Evolutionary conservation across 2,888 invertebrate species (phyloP).

Genomic region (Netelia fuscicornis): DNA sequence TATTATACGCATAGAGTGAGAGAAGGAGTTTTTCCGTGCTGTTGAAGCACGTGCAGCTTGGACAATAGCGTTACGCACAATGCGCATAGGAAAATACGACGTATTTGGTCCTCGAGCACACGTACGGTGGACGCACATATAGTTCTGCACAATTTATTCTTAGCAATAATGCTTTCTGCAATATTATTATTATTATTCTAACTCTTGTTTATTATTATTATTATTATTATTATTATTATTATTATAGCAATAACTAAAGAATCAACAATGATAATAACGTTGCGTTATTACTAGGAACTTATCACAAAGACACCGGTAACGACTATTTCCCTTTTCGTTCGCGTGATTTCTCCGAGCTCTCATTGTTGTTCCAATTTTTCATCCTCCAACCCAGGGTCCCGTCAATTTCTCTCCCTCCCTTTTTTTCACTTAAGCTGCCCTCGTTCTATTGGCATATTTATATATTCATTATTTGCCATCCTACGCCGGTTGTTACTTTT

Average conservation of each 20-base stretch:
- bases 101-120: slow-evolving; percentile 58
- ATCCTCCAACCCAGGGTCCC: not conserved
- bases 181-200: slow-evolving; percentile 6
- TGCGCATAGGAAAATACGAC: slow-evolving; percentile 54
- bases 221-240: not conserved
- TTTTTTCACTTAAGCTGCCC: slow-evolving; percentile 19
- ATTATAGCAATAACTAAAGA: not conserved
- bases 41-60: slow-evolving; percentile 57
- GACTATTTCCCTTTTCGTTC: slow-evolving; percentile 13
- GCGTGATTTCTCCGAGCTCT: not conserved
- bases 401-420: slow-evolving; percentile 15
- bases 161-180: slow-evolving; percentile 32
- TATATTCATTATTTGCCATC: slow-evolving; percentile 26
- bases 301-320: slow-evolving; percentile 22
- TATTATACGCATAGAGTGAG: slow-evolving; percentile 13
- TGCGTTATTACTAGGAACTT: not conserved
- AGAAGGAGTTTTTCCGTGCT: slow-evolving; percentile 37
- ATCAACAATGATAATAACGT: slow-evolving; percentile 7
- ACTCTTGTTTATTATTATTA: not conserved
- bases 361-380: slow-evolving; percentile 47
- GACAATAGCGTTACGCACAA: slow-evolving; percentile 68
- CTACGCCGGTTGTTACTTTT: slow-evolving; percentile 3
- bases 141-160: slow-evolving; percentile 10
- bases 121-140: not conserved
- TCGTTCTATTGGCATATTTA: slow-evolving; percentile 21